phyloP scores from a whole-genome alignment of 2,888 invertebrate genomes.

The Bruchidius siliquastri region DNA sequence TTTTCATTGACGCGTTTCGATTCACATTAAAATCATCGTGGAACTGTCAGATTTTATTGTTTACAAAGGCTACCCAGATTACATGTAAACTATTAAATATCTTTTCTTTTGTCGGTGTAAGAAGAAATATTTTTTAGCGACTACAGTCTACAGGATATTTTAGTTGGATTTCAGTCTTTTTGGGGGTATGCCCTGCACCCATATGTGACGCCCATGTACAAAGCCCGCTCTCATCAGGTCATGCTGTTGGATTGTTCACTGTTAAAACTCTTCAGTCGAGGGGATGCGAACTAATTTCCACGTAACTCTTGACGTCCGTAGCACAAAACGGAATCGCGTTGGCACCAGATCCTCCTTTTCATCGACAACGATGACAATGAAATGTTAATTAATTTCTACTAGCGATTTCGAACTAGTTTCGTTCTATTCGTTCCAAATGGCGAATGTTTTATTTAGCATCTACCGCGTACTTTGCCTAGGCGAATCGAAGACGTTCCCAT shows the following conservation, averaged over 20 bases:
- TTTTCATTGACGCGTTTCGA: too few species aligned
- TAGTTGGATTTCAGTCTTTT: slow-evolving; percentile 16
- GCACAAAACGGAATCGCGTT: slow-evolving; percentile 35
- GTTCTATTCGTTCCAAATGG: not conserved
- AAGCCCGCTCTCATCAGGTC: slow-evolving; percentile 18
- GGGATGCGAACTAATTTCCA: slow-evolving; percentile 41
- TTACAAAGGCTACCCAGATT: too few species aligned
- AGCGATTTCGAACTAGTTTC: not conserved
- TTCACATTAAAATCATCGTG: too few species aligned
- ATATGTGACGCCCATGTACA: not conserved
- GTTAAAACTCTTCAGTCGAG: slow-evolving; percentile 39
- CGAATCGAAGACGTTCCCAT: too few species aligned
- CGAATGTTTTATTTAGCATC: not conserved
- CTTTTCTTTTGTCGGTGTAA: too few species aligned
- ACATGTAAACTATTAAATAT: too few species aligned
- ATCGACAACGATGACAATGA: not conserved
- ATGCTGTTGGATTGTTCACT: slow-evolving; percentile 39
- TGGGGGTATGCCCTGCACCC: too few species aligned
- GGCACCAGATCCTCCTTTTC: not conserved
- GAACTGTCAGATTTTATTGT: too few species aligned
- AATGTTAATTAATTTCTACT: not conserved
- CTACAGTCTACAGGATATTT: too few species aligned
- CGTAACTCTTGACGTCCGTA: slow-evolving; percentile 39
- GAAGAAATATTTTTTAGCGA: too few species aligned
- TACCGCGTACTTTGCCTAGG: too few species aligned